phyloP scores from a whole-genome alignment of 2,113 vertebrate genomes.

The Siphamia tubifer region DNA sequence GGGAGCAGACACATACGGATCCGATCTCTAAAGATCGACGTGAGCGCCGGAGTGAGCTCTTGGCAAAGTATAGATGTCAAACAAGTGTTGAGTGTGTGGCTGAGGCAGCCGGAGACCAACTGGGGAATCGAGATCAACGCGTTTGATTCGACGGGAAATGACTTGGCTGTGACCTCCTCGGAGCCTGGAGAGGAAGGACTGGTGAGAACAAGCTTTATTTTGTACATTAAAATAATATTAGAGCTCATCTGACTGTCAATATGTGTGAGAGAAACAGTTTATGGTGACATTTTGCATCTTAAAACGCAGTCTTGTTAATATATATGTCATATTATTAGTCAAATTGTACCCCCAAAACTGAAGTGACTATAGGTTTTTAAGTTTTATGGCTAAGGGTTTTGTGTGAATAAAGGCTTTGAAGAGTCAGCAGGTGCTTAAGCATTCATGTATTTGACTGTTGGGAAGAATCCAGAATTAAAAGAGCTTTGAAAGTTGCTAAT shows the following conservation, averaged over 20 bases:
- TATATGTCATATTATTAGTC: too few relatives aligned
- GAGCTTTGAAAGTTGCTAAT: slow-evolving; percentile 44
- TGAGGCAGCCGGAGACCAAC: slow-evolving; percentile 98
- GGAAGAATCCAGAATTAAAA: slow-evolving; percentile 40
- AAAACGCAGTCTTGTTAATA: too few relatives aligned
- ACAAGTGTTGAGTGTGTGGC: slow-evolving; percentile 93
- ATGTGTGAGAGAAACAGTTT: too few relatives aligned
- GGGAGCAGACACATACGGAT: slow-evolving; percentile 90
- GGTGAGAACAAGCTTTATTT: too few relatives aligned
- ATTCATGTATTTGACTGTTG: slow-evolving; percentile 38
- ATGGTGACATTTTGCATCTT: too few relatives aligned
- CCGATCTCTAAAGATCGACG: slow-evolving; percentile 95
- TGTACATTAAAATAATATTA: too few relatives aligned
- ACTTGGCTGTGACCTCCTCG: slow-evolving; percentile 90
- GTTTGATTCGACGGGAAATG: slow-evolving; percentile 88
- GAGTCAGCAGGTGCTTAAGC: slow-evolving; percentile 47
- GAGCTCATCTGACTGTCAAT: too few relatives aligned
- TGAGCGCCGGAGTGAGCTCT: slow-evolving; percentile 89
- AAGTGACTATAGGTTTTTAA: not conserved
- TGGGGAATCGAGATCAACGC: slow-evolving; percentile 98
- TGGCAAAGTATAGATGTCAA: slow-evolving; percentile 99
- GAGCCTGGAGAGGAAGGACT: slow-evolving; percentile 92
- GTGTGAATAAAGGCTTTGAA: slow-evolving; percentile 36
- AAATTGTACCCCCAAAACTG: too few relatives aligned
- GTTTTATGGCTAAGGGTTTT: not conserved